These are phyloP conservation scores for Aselliscus stoliczkanus DNA, from an alignment of 2,797 vertebrate species.

Conservation along the genomic window DNA sequence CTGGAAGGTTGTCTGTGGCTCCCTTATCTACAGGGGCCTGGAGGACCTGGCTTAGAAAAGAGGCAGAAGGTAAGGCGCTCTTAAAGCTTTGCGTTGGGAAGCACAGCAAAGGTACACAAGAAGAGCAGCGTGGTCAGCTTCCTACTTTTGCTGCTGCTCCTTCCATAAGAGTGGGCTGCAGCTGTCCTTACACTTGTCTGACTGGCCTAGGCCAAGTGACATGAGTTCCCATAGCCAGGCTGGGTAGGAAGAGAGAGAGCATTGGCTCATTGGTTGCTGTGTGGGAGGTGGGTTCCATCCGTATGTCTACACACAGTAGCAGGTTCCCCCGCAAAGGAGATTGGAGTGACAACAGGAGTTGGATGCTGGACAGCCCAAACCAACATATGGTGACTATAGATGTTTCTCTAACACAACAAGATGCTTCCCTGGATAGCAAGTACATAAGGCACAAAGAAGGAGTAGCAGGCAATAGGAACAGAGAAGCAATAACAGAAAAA, in stretches of 20 bases:
- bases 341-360: neutral
- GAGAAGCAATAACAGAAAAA: neutral
- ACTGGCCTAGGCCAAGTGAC: neutral
- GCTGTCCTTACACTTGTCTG: neutral
- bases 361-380: neutral
- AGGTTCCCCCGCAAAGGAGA: neutral
- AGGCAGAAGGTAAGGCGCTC: neutral
- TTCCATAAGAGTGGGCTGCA: neutral
- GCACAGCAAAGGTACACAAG: neutral
- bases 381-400: neutral
- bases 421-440: neutral
- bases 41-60: slow-evolving; percentile 1
- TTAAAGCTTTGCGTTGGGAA: neutral
- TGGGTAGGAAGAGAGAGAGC: neutral
- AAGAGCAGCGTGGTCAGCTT: neutral
- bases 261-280: neutral
- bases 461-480: neutral
- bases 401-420: neutral
- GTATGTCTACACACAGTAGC: neutral
- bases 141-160: neutral
- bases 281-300: neutral
- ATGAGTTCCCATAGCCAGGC: neutral
- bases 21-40: neutral
- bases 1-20: neutral
- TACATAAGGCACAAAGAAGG: neutral